A percentile compares a stretch with the other conserved stretches of the same genome.
These are phyloP conservation scores for Mythimna impura DNA, from an alignment of 2,888 invertebrate species.

Conservation along the genomic window DNA sequence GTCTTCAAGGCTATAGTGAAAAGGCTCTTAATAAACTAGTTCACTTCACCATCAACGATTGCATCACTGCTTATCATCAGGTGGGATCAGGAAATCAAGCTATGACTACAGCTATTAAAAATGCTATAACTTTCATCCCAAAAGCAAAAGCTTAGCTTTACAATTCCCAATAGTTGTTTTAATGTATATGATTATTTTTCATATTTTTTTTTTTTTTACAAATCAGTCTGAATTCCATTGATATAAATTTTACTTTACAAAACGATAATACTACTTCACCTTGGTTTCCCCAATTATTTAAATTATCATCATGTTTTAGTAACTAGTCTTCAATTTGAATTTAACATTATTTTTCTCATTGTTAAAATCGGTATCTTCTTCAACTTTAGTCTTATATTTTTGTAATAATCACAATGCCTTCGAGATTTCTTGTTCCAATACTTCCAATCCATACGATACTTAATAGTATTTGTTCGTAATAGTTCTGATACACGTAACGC, in stretches of 20 bases:
- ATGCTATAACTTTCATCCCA: not conserved
- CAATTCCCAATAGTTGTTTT: not conserved
- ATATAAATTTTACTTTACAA: not conserved
- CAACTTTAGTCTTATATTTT: not conserved
- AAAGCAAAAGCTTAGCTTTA: not conserved
- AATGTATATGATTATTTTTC: not conserved
- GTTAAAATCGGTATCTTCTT: too few species aligned
- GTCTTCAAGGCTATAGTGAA: too few species aligned
- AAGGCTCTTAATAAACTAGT: too few species aligned
- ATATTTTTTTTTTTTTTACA: not conserved
- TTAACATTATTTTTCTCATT: too few species aligned
- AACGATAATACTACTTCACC: too few species aligned
- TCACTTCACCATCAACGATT: too few species aligned
- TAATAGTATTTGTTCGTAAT: slow-evolving; percentile 44
- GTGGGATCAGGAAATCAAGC: too few species aligned
- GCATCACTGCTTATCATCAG: too few species aligned
- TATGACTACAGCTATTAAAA: not conserved
- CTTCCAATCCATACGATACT: slow-evolving; percentile 26
- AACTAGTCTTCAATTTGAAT: not conserved
- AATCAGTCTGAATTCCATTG: too few species aligned
- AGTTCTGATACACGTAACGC: slow-evolving; percentile 48
- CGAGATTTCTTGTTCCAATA: not conserved
- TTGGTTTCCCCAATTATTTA: not conserved
- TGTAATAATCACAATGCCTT: not conserved
- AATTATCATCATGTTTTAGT: not conserved